Evolutionary conservation across 2,797 vertebrate species (phyloP).

Genomic region (Pangasius macronema): DNA sequence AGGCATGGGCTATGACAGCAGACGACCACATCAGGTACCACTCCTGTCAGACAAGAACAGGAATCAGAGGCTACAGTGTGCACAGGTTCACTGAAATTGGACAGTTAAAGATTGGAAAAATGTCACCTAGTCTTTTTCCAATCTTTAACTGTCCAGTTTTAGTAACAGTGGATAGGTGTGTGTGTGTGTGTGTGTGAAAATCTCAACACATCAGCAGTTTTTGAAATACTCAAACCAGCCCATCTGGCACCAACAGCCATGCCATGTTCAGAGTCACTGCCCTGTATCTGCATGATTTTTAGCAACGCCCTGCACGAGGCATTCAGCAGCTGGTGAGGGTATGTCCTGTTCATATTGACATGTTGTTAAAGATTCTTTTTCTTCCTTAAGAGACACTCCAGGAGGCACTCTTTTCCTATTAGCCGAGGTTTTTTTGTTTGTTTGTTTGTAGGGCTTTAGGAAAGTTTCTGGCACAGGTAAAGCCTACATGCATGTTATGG

Average conservation of each 20-base stretch:
- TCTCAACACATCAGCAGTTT: neutral
- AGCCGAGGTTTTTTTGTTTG: no score
- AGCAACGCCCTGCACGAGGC: neutral
- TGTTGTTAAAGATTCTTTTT: neutral
- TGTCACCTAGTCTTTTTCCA: neutral
- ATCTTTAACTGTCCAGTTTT: neutral
- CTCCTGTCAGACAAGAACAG: neutral
- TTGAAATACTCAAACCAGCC: neutral
- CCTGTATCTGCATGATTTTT: neutral
- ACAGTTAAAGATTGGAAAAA: neutral
- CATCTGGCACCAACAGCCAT: neutral
- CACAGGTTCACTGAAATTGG: neutral
- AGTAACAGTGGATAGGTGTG: neutral
- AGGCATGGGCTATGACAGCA: neutral
- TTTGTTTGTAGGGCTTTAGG: neutral
- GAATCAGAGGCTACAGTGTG: neutral
- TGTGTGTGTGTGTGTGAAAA: neutral
- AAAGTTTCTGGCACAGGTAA: neutral
- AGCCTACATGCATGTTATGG: neutral
- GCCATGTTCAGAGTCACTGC: neutral
- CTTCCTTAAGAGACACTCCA: neutral
- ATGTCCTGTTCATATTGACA: neutral
- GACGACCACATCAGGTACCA: neutral
- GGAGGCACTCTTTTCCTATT: neutral
- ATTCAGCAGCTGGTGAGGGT: neutral